Evolutionary conservation across 2,888 invertebrate genomes (phyloP).

Genomic region (Eupithecia subfuscata): DNA sequence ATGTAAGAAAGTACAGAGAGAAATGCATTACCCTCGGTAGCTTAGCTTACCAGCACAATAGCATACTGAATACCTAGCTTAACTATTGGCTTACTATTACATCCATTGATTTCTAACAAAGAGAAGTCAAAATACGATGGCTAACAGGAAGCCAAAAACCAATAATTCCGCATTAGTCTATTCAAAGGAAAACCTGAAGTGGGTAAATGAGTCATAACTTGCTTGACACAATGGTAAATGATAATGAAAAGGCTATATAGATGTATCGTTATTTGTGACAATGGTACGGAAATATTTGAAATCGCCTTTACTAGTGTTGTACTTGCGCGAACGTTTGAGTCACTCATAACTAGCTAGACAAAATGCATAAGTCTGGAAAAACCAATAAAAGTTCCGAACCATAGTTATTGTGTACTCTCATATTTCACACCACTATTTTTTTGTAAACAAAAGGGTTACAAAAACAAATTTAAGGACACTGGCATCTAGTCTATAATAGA

Average conservation of each 20-base stretch:
- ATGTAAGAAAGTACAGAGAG: background rate
- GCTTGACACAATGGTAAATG: conserved; percentile 20
- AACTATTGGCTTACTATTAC: background rate
- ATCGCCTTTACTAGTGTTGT: background rate
- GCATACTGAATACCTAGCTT: background rate
- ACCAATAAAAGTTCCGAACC: too few species aligned
- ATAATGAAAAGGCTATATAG: background rate
- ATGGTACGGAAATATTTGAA: conserved; percentile 11
- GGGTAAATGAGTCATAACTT: conserved; percentile 29
- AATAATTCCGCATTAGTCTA: conserved; percentile 20
- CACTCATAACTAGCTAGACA: background rate
- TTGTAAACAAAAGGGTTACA: too few species aligned
- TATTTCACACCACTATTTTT: too few species aligned
- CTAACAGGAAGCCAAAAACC: conserved; percentile 6
- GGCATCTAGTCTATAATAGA: too few species aligned
- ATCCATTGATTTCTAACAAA: conserved; percentile 10
- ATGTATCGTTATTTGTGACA: conserved; percentile 17
- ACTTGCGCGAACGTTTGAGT: background rate
- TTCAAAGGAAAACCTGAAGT: conserved; percentile 18
- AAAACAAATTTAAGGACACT: too few species aligned
- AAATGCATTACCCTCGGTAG: background rate
- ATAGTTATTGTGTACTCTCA: too few species aligned
- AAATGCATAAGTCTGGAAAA: background rate
- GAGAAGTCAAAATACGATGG: conserved; percentile 11
- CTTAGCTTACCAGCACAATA: conserved; percentile 2